Evolutionary conservation across 2,797 vertebrate genomes (phyloP), one percentile per base, ranked within the genome.

Genomic region (Lacerta bilineata): DNA sequence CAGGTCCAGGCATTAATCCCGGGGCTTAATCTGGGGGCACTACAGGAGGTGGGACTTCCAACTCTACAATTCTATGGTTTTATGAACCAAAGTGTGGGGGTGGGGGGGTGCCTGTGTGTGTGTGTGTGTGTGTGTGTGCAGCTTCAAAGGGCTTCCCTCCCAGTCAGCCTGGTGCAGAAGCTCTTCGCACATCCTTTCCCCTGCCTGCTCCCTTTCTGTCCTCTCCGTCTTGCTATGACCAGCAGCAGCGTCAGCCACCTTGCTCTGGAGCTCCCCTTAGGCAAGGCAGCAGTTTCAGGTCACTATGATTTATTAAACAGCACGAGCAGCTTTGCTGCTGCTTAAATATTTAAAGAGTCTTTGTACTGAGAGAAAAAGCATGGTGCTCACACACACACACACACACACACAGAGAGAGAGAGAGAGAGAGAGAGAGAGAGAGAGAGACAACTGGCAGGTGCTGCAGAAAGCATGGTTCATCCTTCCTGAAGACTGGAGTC

Each of bases 321-420:
- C 25, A 55, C 0, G 33, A 85, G 84, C 71, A 43, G 88, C 79
- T 86, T 86, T 82, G 84, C 43, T 11, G 20, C 61, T 33, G 36
- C 71, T 85, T 89, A 82, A 85, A 89, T 89, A 86, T 81, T 86
- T 85, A 86, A 82, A 89, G 84, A 76, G 71, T 17, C 72, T 82
- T 89, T 82, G 55, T 80, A 29, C 39, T 29, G 33, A 85, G 55
- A 80, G 66, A 43, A 33, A 33, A 43, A 55, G 66, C n/a, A 46
- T 41, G 75, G 43, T 36, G 68, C 23, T 33, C 33, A 27, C 17
- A 59, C 8, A 46, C 33, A 27, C 17, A 59, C 5, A 46, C 2
- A 33, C 33, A 33, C 33, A 25, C 17, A 55, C 8, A 46, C 8
- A 82, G 6, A 36, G 61, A 36, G 61, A 59, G 20, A 87, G 13